Base-by-base conservation (phyloP, 2,113 vertebrate species). In the Rhabdomys dilectus region DNA sequence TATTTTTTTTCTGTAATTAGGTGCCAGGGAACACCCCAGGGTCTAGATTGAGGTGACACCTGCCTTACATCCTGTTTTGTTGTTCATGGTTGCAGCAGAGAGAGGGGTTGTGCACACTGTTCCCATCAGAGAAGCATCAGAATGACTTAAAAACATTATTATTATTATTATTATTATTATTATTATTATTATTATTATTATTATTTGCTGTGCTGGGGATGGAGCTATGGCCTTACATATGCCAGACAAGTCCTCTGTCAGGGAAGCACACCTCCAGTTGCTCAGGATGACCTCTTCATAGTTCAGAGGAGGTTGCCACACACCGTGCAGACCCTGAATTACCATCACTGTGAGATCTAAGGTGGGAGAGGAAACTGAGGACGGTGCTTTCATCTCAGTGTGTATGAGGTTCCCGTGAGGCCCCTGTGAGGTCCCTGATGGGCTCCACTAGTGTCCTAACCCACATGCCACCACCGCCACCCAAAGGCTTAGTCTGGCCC, bases 381-480 rank as follows among this genome's bases (percentile, higher is more conserved):
- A 10, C 0, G 45, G 6, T 21, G 26, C 36, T 7, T 34, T 24
- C 51, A 0, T 15, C 24, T 36, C 36, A 19, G 60, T 45, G n/a
- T 16, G 0, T 17, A 12, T 9, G 11, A 21, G 66, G 42, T n/a
- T 31, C n/a, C n/a, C 17, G 19, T 24, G 62, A 64, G 62, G 26
- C 10, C 13, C 12, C 31, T 4, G 11, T 13, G 24, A 16, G 66
- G 51, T n/a, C n/a, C 34, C 39, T 13, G 11, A 3, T 17, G n/a
- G 45, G 13, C 29, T 56, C 60, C 19, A 6, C 1, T 12, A 17
- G 15, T 62, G 4, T 21, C 5, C 8, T 6, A 21, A 4, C 60
- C 11, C 6, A 4, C 4, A 1, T 0, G 0, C 34, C 19, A 4
- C n/a, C 5, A 0, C 3, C 22, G 31, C 10, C 16, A 22, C 12